phyloP scores from a whole-genome alignment of 2,797 vertebrate genomes.

The Ataeniobius toweri region DNA sequence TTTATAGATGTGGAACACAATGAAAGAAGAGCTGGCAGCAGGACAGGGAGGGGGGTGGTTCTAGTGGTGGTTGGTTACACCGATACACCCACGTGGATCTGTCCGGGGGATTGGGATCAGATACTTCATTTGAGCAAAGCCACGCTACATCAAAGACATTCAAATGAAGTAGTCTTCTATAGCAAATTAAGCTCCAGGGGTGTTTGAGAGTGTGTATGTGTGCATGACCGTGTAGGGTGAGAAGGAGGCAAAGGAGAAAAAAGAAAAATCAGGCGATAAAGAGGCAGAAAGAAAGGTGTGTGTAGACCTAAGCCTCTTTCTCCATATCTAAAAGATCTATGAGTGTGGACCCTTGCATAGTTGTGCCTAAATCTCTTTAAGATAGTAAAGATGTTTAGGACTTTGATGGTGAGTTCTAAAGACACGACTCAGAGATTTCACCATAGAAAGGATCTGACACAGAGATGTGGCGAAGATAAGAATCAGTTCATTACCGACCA shows the following conservation, averaged over 20 bases:
- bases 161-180: conserved; percentile 77
- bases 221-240: conserved; percentile 26
- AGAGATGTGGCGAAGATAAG: conserved; percentile 1
- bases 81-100: conserved; percentile 63
- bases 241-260: conserved; percentile 28
- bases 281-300: conserved; percentile 65
- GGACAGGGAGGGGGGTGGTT: conserved; percentile 28
- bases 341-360: conserved; percentile 22
- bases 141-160: conserved; percentile 77
- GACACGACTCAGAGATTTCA: conserved; percentile 27
- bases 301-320: conserved; percentile 59
- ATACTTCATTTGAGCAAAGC: conserved; percentile 77
- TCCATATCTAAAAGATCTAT: conserved; percentile 61
- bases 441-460: conserved; percentile 14
- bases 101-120: conserved; percentile 77
- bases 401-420: conserved; percentile 39
- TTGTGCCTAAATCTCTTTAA: conserved; percentile 30
- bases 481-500: not conserved
- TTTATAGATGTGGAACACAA: conserved; percentile 49
- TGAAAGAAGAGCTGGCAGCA: conserved; percentile 34
- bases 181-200: conserved; percentile 76
- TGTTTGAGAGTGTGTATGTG: conserved; percentile 39
- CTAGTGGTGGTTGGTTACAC: conserved; percentile 58
- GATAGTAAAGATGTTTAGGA: conserved; percentile 32
- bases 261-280: conserved; percentile 45